phyloP scores from a whole-genome alignment of 2,888 invertebrate species.

The Athalia rosae region DNA sequence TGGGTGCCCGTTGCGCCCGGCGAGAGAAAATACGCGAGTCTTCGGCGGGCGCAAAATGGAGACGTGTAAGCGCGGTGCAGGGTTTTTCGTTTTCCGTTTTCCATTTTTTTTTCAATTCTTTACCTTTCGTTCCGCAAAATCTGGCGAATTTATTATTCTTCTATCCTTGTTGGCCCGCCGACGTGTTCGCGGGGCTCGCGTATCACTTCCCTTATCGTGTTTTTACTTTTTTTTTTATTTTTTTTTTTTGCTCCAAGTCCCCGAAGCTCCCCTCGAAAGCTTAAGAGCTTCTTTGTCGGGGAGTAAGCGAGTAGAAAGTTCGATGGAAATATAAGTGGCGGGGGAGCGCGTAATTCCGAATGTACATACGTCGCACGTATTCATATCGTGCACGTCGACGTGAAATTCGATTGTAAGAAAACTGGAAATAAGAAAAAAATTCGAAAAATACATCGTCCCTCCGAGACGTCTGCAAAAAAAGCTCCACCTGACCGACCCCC shows the following conservation, averaged over 20 bases:
- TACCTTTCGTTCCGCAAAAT: neutral
- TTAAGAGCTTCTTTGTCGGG: constrained; percentile 43
- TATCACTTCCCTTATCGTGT: constrained; percentile 21
- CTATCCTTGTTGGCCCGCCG: constrained; percentile 4
- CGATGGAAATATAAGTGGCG: constrained; percentile 41
- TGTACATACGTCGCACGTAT: too few relatives aligned
- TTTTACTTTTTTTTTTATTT: too few relatives aligned
- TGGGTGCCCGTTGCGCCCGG: too few relatives aligned
- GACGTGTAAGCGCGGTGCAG: too few relatives aligned
- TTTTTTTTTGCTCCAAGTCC: neutral
- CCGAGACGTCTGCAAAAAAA: neutral
- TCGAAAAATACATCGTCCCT: neutral
- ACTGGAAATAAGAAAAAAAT: too few relatives aligned
- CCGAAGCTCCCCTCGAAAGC: constrained; percentile 21
- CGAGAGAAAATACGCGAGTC: too few relatives aligned
- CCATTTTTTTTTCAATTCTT: neutral
- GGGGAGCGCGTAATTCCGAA: neutral
- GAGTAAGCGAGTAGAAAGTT: constrained; percentile 31
- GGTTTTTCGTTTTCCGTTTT: too few relatives aligned
- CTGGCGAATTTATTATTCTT: neutral
- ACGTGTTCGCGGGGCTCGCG: constrained; percentile 28
- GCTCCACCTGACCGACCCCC: too few relatives aligned
- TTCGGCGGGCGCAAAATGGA: too few relatives aligned
- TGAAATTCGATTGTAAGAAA: too few relatives aligned
- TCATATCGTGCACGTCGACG: too few relatives aligned